phyloP scores from a whole-genome alignment of 2,888 invertebrate genomes.

The Petrolisthes cinctipes region DNA sequence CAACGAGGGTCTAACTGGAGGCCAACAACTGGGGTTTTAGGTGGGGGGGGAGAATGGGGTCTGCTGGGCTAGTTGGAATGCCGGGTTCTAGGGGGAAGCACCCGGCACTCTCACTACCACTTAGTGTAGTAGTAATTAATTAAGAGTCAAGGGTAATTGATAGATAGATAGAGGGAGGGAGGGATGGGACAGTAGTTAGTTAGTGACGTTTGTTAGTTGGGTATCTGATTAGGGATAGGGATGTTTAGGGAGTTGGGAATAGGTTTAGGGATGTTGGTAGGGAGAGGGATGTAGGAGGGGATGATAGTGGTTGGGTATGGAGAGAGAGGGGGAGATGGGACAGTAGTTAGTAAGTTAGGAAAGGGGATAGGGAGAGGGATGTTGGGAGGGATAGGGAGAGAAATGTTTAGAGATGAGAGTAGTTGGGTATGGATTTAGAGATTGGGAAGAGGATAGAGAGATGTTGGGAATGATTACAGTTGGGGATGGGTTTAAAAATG shows the following conservation, averaged over 20 bases:
- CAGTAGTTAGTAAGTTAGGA: not conserved
- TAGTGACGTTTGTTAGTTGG: too few species aligned
- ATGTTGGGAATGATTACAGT: not conserved
- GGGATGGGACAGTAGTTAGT: too few species aligned
- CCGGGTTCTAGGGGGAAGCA: slow-evolving; percentile 2
- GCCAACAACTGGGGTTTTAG: too few species aligned
- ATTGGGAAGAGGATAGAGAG: not conserved
- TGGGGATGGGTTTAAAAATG: not conserved
- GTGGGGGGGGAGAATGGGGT: too few species aligned
- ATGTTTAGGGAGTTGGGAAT: too few species aligned
- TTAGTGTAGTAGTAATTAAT: too few species aligned
- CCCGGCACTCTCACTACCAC: not conserved
- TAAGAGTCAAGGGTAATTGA: not conserved
- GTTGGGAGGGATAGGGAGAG: not conserved
- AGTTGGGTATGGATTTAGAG: not conserved
- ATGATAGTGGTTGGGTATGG: not conserved
- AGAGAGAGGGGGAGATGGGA: not conserved
- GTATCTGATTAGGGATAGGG: too few species aligned
- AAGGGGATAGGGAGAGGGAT: not conserved
- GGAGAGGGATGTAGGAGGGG: not conserved
- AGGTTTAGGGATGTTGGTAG: not conserved
- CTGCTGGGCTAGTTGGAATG: not conserved
- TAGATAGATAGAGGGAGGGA: not conserved
- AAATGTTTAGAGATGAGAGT: not conserved
- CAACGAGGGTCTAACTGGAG: too few species aligned